Conservation (phyloP, 2,113 vertebrate species). For the Grammomys dolichurus region DNA sequence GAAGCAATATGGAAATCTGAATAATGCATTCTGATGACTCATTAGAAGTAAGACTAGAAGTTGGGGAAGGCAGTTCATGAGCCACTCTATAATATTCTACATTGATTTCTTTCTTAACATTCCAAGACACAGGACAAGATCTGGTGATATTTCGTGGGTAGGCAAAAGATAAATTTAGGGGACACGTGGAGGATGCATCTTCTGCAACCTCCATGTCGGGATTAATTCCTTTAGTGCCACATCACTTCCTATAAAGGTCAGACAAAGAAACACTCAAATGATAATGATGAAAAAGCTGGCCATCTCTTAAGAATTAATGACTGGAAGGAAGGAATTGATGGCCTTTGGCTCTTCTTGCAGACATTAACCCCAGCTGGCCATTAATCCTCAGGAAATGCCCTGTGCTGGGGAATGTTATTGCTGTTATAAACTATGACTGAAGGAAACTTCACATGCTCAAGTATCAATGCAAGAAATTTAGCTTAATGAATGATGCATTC, state of each 20-base stretch:
- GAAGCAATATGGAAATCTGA: conserved; percentile 24
- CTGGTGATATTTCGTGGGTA: not conserved
- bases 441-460: conserved; percentile 57
- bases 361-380: conserved; percentile 76
- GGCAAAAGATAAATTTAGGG: conserved; percentile 47
- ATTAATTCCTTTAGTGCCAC: conserved; percentile 68
- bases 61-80: not conserved
- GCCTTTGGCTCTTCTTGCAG: conserved; percentile 65
- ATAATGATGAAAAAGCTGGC: conserved; percentile 78
- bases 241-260: conserved; percentile 81
- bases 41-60: not conserved
- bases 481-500: conserved; percentile 53
- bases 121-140: not conserved
- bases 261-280: conserved; percentile 59
- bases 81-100: not conserved
- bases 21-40: not conserved
- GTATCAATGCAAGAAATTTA: conserved; percentile 53
- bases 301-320: conserved; percentile 80
- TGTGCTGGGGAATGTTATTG: not conserved
- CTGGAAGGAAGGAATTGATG: conserved; percentile 76
- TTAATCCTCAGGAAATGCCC: conserved; percentile 73
- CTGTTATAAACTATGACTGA: conserved; percentile 71
- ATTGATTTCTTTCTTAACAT: not conserved
- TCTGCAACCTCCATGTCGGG: not conserved
- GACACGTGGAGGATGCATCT: not conserved